Conservation (phyloP, 92 coral and sea anemone genomes). For the Parazoanthus atlanticus region DNA sequence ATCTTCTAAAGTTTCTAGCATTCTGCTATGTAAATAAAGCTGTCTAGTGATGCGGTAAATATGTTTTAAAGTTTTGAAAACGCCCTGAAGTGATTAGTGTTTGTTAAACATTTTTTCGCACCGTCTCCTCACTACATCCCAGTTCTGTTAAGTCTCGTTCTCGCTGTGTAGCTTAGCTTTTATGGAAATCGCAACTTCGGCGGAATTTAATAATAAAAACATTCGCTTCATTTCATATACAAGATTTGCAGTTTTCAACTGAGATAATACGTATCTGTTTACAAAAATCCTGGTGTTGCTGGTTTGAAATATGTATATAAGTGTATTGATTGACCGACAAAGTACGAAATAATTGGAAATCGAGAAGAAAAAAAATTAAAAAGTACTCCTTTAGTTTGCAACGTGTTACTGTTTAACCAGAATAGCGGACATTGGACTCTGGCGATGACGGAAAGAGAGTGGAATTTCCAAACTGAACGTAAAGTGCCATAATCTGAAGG, state of each 20-base stretch:
- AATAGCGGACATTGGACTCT: no score
- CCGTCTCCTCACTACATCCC: no score
- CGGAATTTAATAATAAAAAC: background rate
- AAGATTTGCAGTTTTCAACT: background rate
- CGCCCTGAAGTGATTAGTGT: no score
- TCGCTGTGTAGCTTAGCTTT: no score
- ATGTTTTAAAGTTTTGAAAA: no score
- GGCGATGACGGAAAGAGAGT: no score
- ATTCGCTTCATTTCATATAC: no score
- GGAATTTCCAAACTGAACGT: no score
- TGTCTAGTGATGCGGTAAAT: background rate
- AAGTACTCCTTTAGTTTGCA: background rate
- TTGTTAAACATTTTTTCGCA: no score
- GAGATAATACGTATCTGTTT: background rate
- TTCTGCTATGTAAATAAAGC: background rate
- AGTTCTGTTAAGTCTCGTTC: background rate
- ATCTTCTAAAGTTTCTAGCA: background rate
- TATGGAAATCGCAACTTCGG: background rate
- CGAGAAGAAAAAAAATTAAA: background rate
- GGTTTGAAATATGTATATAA: background rate
- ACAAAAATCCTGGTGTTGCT: background rate
- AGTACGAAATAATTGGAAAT: background rate
- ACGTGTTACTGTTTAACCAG: background rate
- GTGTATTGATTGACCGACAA: background rate
- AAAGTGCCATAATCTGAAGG: no score